Evolutionary conservation across 2,797 vertebrate species (phyloP).

Genomic region (Malurus leucopterus): DNA sequence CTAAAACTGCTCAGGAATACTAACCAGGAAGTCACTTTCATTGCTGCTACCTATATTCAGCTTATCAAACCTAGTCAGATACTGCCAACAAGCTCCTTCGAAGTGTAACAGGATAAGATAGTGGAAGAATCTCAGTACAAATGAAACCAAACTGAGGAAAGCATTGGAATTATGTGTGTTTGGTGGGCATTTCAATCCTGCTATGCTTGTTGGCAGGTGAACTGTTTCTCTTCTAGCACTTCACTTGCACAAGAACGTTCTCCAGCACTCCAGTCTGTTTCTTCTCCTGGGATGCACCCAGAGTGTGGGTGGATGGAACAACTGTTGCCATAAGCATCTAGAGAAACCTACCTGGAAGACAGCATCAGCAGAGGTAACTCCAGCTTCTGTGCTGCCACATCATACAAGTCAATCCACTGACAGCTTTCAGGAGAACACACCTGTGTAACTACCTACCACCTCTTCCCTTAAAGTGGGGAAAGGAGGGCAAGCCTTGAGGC

Average conservation of each 20-base stretch:
- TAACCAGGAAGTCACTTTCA: background rate
- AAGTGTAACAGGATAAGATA: background rate
- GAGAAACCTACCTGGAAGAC: background rate
- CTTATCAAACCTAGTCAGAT: background rate
- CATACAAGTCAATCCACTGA: fast-evolving
- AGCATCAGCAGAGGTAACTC: background rate
- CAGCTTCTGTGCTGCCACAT: background rate
- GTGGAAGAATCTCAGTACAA: background rate
- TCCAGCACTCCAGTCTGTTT: background rate
- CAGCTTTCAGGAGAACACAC: background rate
- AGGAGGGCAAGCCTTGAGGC: background rate
- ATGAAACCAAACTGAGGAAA: background rate
- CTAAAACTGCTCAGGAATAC: background rate
- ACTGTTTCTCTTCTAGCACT: no score
- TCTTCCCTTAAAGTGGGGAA: background rate
- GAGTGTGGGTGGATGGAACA: background rate
- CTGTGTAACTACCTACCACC: background rate
- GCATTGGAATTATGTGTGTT: background rate
- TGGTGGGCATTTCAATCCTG: background rate
- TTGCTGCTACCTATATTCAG: background rate
- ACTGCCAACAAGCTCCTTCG: background rate
- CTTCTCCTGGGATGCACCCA: background rate
- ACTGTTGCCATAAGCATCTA: background rate
- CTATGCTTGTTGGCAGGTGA: background rate
- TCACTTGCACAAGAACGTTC: background rate